Conservation (phyloP, 2,113 vertebrate species). For the Regulus satrapa region DNA sequence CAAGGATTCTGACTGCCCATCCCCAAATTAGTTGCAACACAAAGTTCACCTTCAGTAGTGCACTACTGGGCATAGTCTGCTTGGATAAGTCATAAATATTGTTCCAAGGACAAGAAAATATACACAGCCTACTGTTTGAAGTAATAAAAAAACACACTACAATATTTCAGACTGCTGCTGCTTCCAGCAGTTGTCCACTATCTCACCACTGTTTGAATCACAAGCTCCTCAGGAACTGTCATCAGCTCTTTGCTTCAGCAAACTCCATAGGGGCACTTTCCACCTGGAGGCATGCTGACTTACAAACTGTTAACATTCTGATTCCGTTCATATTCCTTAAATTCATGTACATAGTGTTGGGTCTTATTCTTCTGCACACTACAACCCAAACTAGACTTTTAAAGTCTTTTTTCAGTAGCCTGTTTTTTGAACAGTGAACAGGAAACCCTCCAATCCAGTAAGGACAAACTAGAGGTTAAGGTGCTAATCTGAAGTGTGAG, state of each 20-base stretch:
- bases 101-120: not conserved
- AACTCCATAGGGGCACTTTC: not conserved
- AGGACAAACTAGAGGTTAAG: not conserved
- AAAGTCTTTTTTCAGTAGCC: not conserved
- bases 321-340: not conserved
- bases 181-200: not conserved
- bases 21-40: not conserved
- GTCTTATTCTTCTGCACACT: not conserved
- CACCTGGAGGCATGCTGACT: not conserved
- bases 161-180: not conserved
- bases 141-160: not conserved
- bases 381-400: not conserved
- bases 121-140: not conserved
- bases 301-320: not conserved
- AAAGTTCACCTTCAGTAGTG: not conserved
- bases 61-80: not conserved
- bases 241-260: not conserved
- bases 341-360: not conserved
- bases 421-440: not conserved
- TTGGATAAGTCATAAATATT: not conserved
- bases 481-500: not conserved
- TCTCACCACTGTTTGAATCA: not conserved
- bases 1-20: rapidly evolving
- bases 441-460: not conserved
- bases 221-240: not conserved